phyloP scores from a whole-genome alignment of 2,888 invertebrate species.

The Odontothrips loti region DNA sequence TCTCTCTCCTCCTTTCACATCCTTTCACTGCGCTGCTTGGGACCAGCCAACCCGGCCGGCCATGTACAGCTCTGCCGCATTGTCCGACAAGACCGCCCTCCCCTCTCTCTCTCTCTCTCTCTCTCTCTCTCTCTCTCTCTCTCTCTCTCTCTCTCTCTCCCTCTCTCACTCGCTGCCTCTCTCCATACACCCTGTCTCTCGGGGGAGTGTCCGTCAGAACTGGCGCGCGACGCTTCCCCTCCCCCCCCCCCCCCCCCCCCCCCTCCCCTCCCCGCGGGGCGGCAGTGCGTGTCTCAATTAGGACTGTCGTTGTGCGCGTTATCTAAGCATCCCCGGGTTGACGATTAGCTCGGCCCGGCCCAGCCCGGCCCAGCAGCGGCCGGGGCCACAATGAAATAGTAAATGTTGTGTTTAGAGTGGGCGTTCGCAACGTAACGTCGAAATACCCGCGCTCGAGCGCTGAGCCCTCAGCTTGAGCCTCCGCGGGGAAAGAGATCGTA shows the following conservation, averaged over 20 bases:
- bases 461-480: too few species aligned
- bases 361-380: too few species aligned
- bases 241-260: not conserved
- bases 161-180: not conserved
- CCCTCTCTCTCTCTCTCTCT: not conserved
- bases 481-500: too few species aligned
- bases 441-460: too few species aligned
- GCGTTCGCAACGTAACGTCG: too few species aligned
- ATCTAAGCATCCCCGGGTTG: slow-evolving; percentile 16
- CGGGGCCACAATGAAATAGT: too few species aligned
- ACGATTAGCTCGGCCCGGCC: slow-evolving; percentile 3
- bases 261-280: not conserved
- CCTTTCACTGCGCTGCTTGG: too few species aligned
- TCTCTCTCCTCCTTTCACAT: too few species aligned
- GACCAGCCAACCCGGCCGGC: too few species aligned
- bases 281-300: slow-evolving; percentile 8
- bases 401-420: too few species aligned
- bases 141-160: not conserved
- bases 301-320: slow-evolving; percentile 21
- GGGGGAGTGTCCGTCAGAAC: slow-evolving; percentile 7
- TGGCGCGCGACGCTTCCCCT: not conserved
- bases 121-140: not conserved
- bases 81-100: not conserved
- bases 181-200: not conserved
- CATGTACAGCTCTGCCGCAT: too few species aligned